phyloP scores from a whole-genome alignment of 2,113 vertebrate genomes.

The Loxodonta africana region DNA sequence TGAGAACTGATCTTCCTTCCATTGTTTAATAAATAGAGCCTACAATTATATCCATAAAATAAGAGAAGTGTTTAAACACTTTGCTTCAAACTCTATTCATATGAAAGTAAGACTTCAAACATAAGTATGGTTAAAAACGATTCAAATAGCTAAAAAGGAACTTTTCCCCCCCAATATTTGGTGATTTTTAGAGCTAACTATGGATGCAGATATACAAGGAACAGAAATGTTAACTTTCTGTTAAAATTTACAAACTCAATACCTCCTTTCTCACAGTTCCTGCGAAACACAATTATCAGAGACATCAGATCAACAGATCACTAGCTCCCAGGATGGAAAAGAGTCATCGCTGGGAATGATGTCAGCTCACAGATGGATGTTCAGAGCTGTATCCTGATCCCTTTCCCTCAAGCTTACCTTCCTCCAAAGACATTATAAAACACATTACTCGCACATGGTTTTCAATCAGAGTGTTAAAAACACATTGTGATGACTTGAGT shows the following conservation, averaged over 20 bases:
- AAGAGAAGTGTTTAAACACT: slow-evolving; percentile 76
- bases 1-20: slow-evolving; percentile 73
- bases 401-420: background rate
- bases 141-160: slow-evolving; percentile 63
- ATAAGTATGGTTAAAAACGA: slow-evolving; percentile 68
- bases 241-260: background rate
- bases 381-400: background rate
- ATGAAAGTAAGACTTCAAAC: slow-evolving; percentile 45
- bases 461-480: background rate
- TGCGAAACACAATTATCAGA: slow-evolving; percentile 50
- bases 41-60: slow-evolving; percentile 82
- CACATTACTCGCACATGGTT: background rate
- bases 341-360: background rate
- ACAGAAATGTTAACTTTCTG: slow-evolving; percentile 50
- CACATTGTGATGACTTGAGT: background rate
- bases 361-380: background rate
- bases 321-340: background rate
- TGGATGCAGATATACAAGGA: slow-evolving; percentile 50
- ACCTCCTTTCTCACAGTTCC: slow-evolving; percentile 64
- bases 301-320: background rate
- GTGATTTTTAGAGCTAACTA: slow-evolving; percentile 40
- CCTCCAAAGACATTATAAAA: background rate
- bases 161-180: background rate
- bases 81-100: slow-evolving; percentile 72
- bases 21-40: slow-evolving; percentile 82